Evolutionary conservation across 1,140 invertebrate genomes (phyloP).

Genomic region (Sitophilus oryzae): DNA sequence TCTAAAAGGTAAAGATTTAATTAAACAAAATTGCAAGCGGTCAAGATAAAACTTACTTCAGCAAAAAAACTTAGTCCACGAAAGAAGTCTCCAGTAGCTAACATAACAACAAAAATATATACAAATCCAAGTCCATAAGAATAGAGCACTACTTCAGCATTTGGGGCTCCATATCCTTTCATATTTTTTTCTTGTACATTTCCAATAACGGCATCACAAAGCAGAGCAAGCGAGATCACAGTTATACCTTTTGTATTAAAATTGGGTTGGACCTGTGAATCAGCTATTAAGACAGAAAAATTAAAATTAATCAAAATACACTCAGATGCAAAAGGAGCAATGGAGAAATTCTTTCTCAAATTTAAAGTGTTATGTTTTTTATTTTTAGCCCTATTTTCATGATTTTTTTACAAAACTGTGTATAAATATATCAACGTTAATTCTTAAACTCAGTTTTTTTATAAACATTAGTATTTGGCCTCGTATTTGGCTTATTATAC

Average conservation of each 20-base stretch:
- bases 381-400: too few species aligned
- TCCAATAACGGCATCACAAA: slow-evolving; percentile 91
- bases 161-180: slow-evolving; percentile 73
- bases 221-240: slow-evolving; percentile 79
- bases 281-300: too few species aligned
- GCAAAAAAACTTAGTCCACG: slow-evolving; percentile 73
- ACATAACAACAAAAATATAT: slow-evolving; percentile 74
- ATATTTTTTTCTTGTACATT: slow-evolving; percentile 95
- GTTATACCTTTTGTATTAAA: slow-evolving; percentile 78
- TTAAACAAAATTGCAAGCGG: not conserved
- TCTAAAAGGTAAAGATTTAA: slow-evolving; percentile 45
- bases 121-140: slow-evolving; percentile 85
- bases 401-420: too few species aligned
- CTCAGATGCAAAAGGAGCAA: too few species aligned
- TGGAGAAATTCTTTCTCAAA: too few species aligned
- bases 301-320: too few species aligned
- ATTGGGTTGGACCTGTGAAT: slow-evolving; percentile 82
- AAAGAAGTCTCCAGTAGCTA: slow-evolving; percentile 66
- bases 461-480: too few species aligned
- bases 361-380: too few species aligned
- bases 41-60: slow-evolving; percentile 51
- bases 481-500: too few species aligned
- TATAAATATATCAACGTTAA: too few species aligned
- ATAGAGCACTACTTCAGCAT: slow-evolving; percentile 90
- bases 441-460: too few species aligned